Conservation (phyloP, 2,888 invertebrate species). For the Sinopyrophorus schimmeli region DNA sequence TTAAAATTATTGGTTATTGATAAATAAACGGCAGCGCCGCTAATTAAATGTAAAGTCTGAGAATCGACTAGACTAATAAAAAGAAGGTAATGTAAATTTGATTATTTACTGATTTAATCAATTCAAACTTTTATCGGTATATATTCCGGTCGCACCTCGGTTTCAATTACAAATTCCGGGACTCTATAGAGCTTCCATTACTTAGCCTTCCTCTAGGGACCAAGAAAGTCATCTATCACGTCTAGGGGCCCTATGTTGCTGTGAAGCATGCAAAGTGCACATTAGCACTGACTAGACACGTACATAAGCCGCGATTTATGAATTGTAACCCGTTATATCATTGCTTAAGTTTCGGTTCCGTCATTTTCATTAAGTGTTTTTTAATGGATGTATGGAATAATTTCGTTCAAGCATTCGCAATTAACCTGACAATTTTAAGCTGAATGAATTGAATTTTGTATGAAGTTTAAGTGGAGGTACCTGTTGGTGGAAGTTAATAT, state of each 20-base stretch:
- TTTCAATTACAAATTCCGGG: constrained; percentile 35
- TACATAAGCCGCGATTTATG: constrained; percentile 50
- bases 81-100: too few species aligned
- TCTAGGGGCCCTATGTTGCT: constrained; percentile 29
- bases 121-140: constrained; percentile 18
- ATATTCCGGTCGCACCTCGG: constrained; percentile 30
- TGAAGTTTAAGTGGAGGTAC: constrained; percentile 29
- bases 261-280: constrained; percentile 40
- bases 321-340: constrained; percentile 32
- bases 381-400: constrained; percentile 17
- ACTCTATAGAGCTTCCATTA: constrained; percentile 29
- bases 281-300: constrained; percentile 36
- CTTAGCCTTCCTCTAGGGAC: constrained; percentile 35
- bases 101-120: constrained; percentile 24
- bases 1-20: too few species aligned
- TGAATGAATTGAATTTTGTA: constrained; percentile 24
- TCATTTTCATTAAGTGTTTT: constrained; percentile 14
- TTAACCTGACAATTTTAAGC: constrained; percentile 21
- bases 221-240: constrained; percentile 41
- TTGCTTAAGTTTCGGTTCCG: constrained; percentile 12
- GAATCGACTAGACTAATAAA: too few species aligned
- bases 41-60: too few species aligned
- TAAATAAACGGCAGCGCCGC: too few species aligned
- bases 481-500: constrained; percentile 88
- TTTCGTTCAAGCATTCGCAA: constrained; percentile 13